Percentiles rank a stretch among this genome's conserved stretches.
These are phyloP conservation scores for Callaeas wilsoni DNA, from an alignment of 2,113 vertebrate genomes.

Conservation along the genomic window DNA sequence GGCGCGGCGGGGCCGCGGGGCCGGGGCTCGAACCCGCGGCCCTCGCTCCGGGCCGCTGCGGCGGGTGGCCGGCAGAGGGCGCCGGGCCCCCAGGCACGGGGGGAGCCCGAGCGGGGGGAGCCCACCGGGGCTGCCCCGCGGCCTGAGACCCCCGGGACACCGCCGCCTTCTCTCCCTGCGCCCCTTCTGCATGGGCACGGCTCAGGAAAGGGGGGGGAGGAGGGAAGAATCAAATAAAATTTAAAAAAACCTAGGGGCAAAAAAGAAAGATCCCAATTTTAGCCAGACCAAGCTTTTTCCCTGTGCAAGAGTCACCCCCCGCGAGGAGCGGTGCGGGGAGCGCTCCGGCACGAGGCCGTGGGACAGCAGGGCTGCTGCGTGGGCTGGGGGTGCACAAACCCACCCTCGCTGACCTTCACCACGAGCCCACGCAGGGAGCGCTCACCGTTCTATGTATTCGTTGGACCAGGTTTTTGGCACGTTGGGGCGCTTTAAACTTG, in stretches of 20 bases:
- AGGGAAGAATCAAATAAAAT: background rate
- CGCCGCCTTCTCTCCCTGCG: rapidly evolving
- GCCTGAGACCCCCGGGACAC: background rate
- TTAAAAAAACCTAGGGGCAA: background rate
- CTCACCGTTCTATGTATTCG: background rate
- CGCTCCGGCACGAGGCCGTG: background rate
- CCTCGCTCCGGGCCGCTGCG: rapidly evolving
- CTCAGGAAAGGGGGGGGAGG: rapidly evolving
- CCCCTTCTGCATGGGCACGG: rapidly evolving
- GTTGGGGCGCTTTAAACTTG: background rate
- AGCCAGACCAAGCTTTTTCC: rapidly evolving
- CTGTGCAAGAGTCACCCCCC: rapidly evolving
- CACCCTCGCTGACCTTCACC: background rate
- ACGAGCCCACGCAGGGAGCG: background rate
- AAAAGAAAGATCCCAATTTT: rapidly evolving
- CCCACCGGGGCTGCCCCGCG: no score
- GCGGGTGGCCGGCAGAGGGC: conserved; percentile 8
- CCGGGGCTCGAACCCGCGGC: rapidly evolving
- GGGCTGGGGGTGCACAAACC: background rate
- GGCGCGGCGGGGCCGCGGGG: background rate
- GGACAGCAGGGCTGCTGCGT: background rate
- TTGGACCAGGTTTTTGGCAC: conserved; percentile 15
- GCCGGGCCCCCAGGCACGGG: background rate
- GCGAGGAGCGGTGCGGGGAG: background rate
- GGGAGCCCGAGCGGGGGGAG: no score